A percentile compares a stretch with the other conserved stretches of the same genome.
Conservation (phyloP, 2,888 invertebrate genomes). For the Cephus runcator region DNA sequence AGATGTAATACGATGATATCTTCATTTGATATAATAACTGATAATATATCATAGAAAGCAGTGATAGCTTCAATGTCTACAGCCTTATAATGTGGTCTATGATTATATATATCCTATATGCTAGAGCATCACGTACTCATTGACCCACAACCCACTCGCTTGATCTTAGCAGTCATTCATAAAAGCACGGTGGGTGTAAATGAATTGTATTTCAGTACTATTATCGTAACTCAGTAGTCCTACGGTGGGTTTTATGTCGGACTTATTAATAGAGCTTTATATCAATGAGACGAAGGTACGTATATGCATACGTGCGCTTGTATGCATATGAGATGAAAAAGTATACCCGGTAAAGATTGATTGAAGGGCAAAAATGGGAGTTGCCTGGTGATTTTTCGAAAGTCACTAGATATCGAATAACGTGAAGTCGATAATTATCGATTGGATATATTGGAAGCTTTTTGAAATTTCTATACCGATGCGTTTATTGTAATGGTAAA, state of each 20-base stretch:
- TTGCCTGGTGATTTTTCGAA: not conserved
- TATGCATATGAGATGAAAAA: not conserved
- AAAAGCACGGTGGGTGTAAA: conserved; percentile 46
- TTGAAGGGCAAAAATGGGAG: not conserved
- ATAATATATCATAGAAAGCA: conserved; percentile 47
- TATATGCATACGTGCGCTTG: no score
- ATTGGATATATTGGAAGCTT: not conserved
- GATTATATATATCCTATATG: not conserved
- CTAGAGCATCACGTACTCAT: conserved; percentile 27
- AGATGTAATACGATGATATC: not conserved
- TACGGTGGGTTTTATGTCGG: not conserved
- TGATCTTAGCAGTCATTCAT: conserved; percentile 48
- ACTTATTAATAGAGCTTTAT: not conserved
- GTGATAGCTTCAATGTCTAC: conserved; percentile 44
- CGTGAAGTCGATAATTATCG: not conserved
- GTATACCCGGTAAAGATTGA: not conserved
- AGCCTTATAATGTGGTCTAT: not conserved
- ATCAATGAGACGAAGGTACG: not conserved
- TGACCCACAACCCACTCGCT: conserved; percentile 42
- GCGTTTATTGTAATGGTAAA: not conserved
- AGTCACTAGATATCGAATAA: not conserved
- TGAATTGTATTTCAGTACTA: conserved; percentile 49
- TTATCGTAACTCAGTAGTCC: conserved; percentile 43
- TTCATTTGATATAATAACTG: not conserved
- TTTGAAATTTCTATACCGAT: not conserved